Evolutionary conservation across 2,888 invertebrate genomes (phyloP).

Genomic region (Corbicula japonica): DNA sequence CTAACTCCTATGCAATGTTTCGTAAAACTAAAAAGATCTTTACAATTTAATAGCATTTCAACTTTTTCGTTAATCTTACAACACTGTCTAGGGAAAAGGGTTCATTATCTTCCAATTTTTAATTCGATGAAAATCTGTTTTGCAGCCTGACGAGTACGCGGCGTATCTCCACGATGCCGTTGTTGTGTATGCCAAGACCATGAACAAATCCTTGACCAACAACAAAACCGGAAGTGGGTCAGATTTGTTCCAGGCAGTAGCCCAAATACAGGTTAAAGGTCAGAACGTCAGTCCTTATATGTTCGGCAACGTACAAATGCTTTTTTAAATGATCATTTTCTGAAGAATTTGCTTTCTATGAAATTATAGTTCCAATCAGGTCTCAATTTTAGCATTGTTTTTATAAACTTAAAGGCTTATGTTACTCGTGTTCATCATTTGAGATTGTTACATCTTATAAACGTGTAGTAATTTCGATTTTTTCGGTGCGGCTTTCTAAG

Average conservation of each 20-base stretch:
- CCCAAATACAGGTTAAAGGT: background rate
- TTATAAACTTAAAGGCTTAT: no score
- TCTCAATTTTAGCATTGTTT: no score
- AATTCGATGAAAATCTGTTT: background rate
- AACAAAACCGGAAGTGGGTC: constrained; percentile 15
- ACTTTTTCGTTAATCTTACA: background rate
- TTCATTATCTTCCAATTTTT: background rate
- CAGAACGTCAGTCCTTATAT: background rate
- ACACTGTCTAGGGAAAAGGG: background rate
- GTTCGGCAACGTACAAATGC: no score
- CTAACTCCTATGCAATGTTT: no score
- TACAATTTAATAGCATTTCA: background rate
- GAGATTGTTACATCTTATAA: no score
- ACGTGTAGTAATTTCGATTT: no score
- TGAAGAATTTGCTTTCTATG: no score
- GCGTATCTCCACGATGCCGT: constrained; percentile 46
- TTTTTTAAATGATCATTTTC: no score
- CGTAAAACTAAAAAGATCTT: background rate
- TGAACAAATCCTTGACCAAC: constrained; percentile 17
- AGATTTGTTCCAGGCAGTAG: constrained; percentile 28
- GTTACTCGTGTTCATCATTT: no score
- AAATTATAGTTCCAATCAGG: no score
- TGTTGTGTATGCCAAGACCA: constrained; percentile 28
- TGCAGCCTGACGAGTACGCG: constrained; percentile 42
- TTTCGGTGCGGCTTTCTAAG: no score